Evolutionary conservation across 1,140 invertebrate species (phyloP).

Genomic region (Eulimnadia texana): DNA sequence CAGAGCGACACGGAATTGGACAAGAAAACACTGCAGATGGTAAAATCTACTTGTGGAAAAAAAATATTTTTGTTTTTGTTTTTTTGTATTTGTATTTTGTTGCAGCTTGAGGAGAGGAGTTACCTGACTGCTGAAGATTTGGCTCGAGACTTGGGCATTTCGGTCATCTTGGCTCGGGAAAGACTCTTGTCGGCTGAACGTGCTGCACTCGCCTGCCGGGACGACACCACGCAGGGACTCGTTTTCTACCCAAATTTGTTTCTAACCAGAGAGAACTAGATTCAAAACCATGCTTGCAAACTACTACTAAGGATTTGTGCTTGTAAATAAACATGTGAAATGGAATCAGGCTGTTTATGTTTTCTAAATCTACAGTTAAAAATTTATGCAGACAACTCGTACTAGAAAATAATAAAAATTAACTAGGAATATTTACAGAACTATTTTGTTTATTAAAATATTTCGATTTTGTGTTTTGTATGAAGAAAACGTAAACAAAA

Average conservation of each 20-base stretch:
- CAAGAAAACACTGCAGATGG: slow-evolving; percentile 49
- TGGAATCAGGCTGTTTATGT: too few species aligned
- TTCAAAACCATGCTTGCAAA: too few species aligned
- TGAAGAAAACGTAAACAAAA: too few species aligned
- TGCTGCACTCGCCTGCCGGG: slow-evolving; percentile 69
- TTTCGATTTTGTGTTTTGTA: too few species aligned
- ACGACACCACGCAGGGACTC: slow-evolving; percentile 84
- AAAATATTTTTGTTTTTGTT: slow-evolving; percentile 2
- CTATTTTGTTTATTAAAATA: too few species aligned
- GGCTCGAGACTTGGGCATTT: slow-evolving; percentile 60
- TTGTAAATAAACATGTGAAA: too few species aligned
- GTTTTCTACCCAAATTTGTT: slow-evolving; percentile 84
- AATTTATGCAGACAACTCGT: too few species aligned
- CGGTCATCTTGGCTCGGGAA: slow-evolving; percentile 77
- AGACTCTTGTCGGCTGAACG: slow-evolving; percentile 67
- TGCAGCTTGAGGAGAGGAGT: slow-evolving; percentile 53
- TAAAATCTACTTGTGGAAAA: slow-evolving; percentile 29
- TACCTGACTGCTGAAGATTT: slow-evolving; percentile 72
- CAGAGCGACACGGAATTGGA: slow-evolving; percentile 64
- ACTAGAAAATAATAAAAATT: too few species aligned
- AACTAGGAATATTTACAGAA: too few species aligned
- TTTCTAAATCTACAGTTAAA: too few species aligned
- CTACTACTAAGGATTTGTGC: too few species aligned
- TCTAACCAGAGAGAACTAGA: slow-evolving; percentile 14
- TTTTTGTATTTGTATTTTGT: slow-evolving; percentile 23